Percentiles rank a stretch among this genome's conserved stretches.
Conservation (phyloP, 2,797 vertebrate species). For the Psittacula derbiana region DNA sequence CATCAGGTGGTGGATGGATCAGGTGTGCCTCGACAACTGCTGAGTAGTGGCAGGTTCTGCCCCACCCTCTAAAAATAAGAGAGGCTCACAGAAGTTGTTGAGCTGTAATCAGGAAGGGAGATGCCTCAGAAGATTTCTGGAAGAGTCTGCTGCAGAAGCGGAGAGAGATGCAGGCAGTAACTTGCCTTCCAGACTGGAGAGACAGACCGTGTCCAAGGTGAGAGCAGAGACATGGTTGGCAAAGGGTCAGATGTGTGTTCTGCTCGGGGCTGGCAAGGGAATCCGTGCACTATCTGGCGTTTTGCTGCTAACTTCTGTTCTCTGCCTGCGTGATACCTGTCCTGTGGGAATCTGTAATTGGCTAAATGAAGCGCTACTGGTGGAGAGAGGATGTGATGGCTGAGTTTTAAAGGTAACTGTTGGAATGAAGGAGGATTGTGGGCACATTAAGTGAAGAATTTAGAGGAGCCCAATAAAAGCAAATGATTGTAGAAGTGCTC, state of each 20-base stretch:
- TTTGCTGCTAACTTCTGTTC: neutral
- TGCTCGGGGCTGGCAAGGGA: neutral
- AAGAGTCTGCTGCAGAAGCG: neutral
- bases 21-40: neutral
- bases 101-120: neutral
- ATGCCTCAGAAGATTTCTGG: neutral
- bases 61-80: neutral
- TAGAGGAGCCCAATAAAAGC: neutral
- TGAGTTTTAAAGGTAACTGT: neutral
- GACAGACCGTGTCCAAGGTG: neutral
- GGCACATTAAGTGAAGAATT: neutral
- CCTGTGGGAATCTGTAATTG: neutral
- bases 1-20: neutral
- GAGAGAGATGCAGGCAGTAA: rapidly evolving
- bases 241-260: neutral
- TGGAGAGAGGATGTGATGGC: neutral
- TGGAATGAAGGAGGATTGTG: neutral
- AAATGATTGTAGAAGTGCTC: neutral
- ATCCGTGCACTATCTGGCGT: rapidly evolving
- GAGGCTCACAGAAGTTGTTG: neutral
- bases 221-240: neutral
- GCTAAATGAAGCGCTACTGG: rapidly evolving
- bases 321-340: rapidly evolving
- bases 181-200: neutral
- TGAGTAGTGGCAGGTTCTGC: neutral